phyloP scores from a whole-genome alignment of 2,888 invertebrate species.

The Leptodirus hochenwartii region DNA sequence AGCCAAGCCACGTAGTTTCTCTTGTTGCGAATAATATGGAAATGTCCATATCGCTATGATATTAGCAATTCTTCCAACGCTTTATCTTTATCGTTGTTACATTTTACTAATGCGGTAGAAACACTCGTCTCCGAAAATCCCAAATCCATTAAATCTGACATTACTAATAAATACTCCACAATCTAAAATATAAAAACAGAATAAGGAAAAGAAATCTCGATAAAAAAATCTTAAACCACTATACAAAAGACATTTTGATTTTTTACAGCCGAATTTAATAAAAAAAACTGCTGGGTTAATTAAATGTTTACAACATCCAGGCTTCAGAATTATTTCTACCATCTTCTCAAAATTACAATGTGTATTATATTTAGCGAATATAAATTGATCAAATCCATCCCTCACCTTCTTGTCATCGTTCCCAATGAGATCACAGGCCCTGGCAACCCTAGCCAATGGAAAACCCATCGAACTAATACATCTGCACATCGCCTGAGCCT shows the following conservation, averaged over 20 bases:
- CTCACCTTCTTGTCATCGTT: slow-evolving; percentile 70
- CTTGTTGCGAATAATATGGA: too few species aligned
- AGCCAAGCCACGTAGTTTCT: slow-evolving; percentile 7
- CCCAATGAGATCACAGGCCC: slow-evolving; percentile 61
- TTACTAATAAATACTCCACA: slow-evolving; percentile 62
- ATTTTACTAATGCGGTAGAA: slow-evolving; percentile 52
- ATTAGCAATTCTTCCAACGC: slow-evolving; percentile 71
- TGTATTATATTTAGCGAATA: too few species aligned
- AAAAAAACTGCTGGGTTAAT: too few species aligned
- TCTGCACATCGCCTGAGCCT: slow-evolving; percentile 46
- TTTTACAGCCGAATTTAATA: too few species aligned
- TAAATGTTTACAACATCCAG: too few species aligned
- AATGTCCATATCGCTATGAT: slow-evolving; percentile 33
- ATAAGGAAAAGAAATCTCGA: slow-evolving; percentile 1
- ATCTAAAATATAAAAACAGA: slow-evolving; percentile 10
- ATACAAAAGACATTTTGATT: too few species aligned
- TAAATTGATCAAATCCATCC: too few species aligned
- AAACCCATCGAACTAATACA: slow-evolving; percentile 81
- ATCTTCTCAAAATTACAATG: too few species aligned
- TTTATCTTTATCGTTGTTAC: slow-evolving; percentile 68
- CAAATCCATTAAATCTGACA: slow-evolving; percentile 60
- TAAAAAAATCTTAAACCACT: too few species aligned
- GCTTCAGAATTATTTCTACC: too few species aligned
- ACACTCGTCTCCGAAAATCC: slow-evolving; percentile 66
- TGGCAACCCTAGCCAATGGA: slow-evolving; percentile 57